Base-by-base conservation (phyloP, 1,140 invertebrate species). In the Wasmannia auropunctata region DNA sequence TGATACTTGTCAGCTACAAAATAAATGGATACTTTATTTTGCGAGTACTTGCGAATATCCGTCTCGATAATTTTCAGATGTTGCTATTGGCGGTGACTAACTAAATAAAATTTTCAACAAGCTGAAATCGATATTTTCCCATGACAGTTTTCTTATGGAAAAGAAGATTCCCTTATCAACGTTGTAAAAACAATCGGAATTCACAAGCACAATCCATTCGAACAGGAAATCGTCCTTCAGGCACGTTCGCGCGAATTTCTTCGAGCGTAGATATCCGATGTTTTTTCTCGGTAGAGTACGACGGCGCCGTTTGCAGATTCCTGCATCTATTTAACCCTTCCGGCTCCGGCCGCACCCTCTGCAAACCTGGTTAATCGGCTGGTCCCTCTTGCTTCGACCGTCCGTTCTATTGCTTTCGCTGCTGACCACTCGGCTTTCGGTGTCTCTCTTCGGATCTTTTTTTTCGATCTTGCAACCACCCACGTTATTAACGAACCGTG, bases 221-320 rank as follows among this genome's bases (percentile, higher is more conserved):
- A 46, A 63, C 58, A 63, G 14, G 8, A 77, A 77, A 77, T n/a
- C 43, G 25, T 83, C 75, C 62, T 60, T 70, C 40, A 8, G 37
- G 19, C 58, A 63, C 49, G 3, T 51, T 49, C 65, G 43, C 77
- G 34, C 43, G 25, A 40, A 54, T 76, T 56, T 8, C 22, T 65
- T 67, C 49, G 49, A 46, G 43, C 65, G 34, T 81, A 37, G 34
- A 16, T 65, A 69, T 19, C n/a, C 74, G 63, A 69, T 74, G 63
- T 86, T 85, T 84, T 89, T 74, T 86, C 76, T 86, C 63, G 51
- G 58, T 79, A 86, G 87, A 70, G 88, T 90, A 92, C 87, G 85
- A 86, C 91, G 94, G 93, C 94, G 93, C 93, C 93, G 93, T 93
- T 88, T 84, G 87, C 85, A 87, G 89, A 95, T 94, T 94, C 93